phyloP scores from a whole-genome alignment of 2,797 vertebrate genomes.

The Merluccius polli region DNA sequence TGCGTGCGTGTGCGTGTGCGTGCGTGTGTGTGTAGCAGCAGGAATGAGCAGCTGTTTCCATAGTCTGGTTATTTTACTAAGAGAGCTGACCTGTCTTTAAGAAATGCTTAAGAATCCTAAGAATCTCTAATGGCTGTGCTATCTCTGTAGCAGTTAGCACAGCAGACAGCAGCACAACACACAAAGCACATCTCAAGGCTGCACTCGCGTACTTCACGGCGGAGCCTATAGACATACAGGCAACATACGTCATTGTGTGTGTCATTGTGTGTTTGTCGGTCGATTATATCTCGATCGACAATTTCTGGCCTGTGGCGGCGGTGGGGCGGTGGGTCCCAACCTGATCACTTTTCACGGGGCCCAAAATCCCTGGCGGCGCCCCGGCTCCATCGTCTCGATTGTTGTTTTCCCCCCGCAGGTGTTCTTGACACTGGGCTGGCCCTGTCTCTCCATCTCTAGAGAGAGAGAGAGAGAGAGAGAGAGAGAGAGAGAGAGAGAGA shows the following conservation, averaged over 20 bases:
- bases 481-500: neutral
- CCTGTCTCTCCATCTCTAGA: neutral
- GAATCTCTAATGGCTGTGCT: slow-evolving; percentile 39
- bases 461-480: neutral
- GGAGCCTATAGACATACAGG: neutral
- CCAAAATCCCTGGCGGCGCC: no score
- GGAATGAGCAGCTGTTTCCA: slow-evolving; percentile 33
- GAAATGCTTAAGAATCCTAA: slow-evolving; percentile 44
- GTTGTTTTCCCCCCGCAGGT: neutral
- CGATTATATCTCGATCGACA: neutral
- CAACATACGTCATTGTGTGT: neutral
- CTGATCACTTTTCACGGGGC: no score
- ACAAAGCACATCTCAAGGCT: neutral
- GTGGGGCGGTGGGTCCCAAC: no score
- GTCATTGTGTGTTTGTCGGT: neutral
- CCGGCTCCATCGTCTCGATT: no score
- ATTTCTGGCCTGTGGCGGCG: no score
- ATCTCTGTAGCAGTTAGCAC: slow-evolving; percentile 22
- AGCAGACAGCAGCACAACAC: neutral
- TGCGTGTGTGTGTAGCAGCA: neutral
- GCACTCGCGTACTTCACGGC: neutral
- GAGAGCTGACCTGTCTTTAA: slow-evolving; percentile 43
- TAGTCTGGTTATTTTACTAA: slow-evolving; percentile 37
- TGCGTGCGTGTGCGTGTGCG: no score
- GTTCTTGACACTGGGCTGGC: neutral